phyloP scores from a whole-genome alignment of 2,113 vertebrate genomes.

The Pavo muticus region DNA sequence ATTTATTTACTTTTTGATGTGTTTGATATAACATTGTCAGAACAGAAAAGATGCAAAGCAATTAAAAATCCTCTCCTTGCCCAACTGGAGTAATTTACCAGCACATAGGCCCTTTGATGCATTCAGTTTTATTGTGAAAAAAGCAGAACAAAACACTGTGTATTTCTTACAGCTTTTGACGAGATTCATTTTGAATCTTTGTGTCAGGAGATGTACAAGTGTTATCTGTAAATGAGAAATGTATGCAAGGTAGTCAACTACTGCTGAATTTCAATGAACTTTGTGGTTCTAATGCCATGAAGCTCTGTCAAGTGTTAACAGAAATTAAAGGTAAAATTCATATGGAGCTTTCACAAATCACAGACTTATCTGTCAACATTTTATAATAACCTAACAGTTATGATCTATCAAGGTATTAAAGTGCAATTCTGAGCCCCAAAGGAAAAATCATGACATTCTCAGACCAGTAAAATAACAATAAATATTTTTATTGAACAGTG shows the following conservation, averaged over 20 bases:
- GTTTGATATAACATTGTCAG: constrained; percentile 58
- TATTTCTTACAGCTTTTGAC: constrained; percentile 50
- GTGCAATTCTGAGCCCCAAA: constrained; percentile 43
- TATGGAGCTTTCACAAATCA: constrained; percentile 76
- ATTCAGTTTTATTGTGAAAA: constrained; percentile 71
- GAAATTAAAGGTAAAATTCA: constrained; percentile 79
- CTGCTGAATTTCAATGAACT: constrained; percentile 79
- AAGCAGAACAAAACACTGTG: constrained; percentile 33
- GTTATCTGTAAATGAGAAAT: constrained; percentile 75
- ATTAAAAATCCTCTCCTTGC: constrained; percentile 66
- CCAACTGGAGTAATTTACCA: constrained; percentile 63
- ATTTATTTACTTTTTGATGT: constrained; percentile 73
- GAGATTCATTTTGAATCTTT: constrained; percentile 72
- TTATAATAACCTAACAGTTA: constrained; percentile 75
- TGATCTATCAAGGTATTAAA: constrained; percentile 71
- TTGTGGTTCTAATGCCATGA: constrained; percentile 72
- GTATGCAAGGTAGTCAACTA: constrained; percentile 54
- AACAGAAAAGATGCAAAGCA: constrained; percentile 64
- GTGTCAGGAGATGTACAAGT: constrained; percentile 75
- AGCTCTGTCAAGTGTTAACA: constrained; percentile 79
- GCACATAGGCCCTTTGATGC: constrained; percentile 27
- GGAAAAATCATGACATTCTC: constrained; percentile 70
- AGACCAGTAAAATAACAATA: constrained; percentile 68
- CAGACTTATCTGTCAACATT: constrained; percentile 75
- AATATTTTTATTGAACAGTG: constrained; percentile 71